Evolutionary conservation across 2,113 vertebrate genomes (phyloP), one percentile per base, ranked within the genome.

Genomic region (Perccottus glenii): DNA sequence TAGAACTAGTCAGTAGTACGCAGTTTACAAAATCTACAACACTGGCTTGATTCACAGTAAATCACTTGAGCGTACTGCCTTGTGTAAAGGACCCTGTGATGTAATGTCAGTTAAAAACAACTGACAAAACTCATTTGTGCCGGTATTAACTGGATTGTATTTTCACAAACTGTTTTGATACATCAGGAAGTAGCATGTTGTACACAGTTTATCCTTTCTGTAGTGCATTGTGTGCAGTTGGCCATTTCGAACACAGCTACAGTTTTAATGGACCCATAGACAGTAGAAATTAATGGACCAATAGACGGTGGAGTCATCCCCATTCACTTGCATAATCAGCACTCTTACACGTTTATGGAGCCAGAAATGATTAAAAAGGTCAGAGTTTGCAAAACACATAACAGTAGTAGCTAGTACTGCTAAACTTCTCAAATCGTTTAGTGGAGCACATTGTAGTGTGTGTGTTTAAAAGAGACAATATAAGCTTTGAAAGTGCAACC

Each of bases 11-110:
- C 36, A 55, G 38, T 14, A 55, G 32, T 35, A 55, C 6, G 33
- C 9, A 55, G 52, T 55, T 55, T 55, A 36, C 52, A n/a, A 33
- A 55, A 55, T n/a, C 12, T 38, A 55, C 52, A 38, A 55, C 52
- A 35, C 52, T 8, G 14, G 7, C 52, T 55, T n/a, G 52, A 55
- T 55, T 55, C 52, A 55, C 52, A 55, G 52, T 55, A 55, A 14
- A 52, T 52, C 27, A 12, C 32, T 33, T 52, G 5, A 38, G 33
- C 33, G 35, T 33, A 36, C 33, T 38, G 33, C 33, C 33, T 55
- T 12, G 38, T 55, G 12, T 55, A 55, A 55, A 55, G 52, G 52
- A 14, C 12, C 33, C 7, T 14, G 9, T 32, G 14, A 33, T 53
- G 12, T 6, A 53, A 11, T 27, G 32, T 35, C 32, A 35, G 27